These are phyloP conservation scores for Zaprionus nigranus DNA, from an alignment of 1,140 invertebrate species.

Conservation along the genomic window DNA sequence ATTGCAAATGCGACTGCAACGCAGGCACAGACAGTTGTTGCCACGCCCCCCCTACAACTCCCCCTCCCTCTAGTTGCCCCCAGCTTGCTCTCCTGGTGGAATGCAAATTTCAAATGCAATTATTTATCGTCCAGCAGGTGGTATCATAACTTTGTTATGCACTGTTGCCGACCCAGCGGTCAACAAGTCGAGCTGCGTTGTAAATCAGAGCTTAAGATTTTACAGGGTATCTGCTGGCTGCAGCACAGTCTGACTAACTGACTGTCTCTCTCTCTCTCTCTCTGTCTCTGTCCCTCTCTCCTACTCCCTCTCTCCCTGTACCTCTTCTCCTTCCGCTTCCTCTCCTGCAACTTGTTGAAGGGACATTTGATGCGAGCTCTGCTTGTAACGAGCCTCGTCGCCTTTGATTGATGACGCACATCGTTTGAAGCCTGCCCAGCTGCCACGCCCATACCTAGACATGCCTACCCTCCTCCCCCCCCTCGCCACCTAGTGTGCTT, in stretches of 20 bases:
- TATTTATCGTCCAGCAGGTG: conserved; percentile 50
- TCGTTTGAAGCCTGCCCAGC: conserved; percentile 25
- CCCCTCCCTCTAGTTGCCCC: background rate
- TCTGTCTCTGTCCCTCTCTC: background rate
- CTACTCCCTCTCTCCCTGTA: too few relatives aligned
- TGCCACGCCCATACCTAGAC: background rate
- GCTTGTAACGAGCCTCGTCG: conserved; percentile 63
- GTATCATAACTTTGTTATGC: conserved; percentile 35
- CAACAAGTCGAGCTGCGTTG: background rate
- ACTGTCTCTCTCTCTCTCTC: too few relatives aligned
- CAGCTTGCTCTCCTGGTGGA: background rate
- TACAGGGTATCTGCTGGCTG: background rate
- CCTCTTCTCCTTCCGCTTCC: background rate
- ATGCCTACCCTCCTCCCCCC: too few relatives aligned
- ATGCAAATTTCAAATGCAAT: conserved; percentile 60
- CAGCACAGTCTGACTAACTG: too few relatives aligned
- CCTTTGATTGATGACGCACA: conserved; percentile 67
- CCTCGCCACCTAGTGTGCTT: background rate
- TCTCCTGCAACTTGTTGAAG: conserved; percentile 9
- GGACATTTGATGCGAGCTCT: conserved; percentile 35
- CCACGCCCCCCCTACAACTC: background rate
- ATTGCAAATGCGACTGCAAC: conserved; percentile 50
- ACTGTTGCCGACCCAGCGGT: conserved; percentile 29
- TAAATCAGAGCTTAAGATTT: background rate
- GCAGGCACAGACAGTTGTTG: conserved; percentile 42